Base-by-base conservation (phyloP, 2,113 vertebrate genomes). In the Piliocolobus tephrosceles region DNA sequence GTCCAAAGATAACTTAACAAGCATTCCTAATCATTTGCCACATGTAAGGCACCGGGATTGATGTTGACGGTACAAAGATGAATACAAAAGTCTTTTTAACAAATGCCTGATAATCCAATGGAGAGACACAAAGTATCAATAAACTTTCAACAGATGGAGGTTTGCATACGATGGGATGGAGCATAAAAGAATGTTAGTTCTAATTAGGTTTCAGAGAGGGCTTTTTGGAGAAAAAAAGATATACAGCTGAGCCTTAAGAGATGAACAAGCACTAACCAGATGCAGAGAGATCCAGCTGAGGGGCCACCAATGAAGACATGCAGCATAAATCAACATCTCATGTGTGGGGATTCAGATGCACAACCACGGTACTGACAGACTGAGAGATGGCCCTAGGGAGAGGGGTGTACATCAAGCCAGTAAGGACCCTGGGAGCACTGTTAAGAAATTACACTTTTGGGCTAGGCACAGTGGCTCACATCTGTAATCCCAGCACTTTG, bases 11-110 rank as follows among this genome's bases (percentile, higher is more conserved):
- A 88, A 91, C 61, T 94, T 93, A 93, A 90, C 5, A 68, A 94
- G 82, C 35, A 91, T 76, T 75, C 90, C 76, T 94, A 57, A 97
- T 90, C 68, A 93, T 95, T 94, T 92, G 76, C 55, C 72, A 82
- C 96, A 81, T 22, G 43, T 38, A 81, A 94, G 32, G 27, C 27
- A 85, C 8, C 38, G 9, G n/a, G 6, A 22, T 95, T 92, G 45
- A 84, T 58, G 78, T 6, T 85, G 70, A 92, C 30, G 45, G n/a
- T 72, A 47, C 35, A 88, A 95, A 88, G 30, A 88, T 94, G 52
- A 92, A 92, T 89, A 90, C 23, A 86, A 96, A 96, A 57, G 23
- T 25, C 12, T 27, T 66, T 88, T 87, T 78, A 20, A 79, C 73
- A 72, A 76, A 95, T 93, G n/a, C 18, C 10, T 75, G n/a, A 91